These are phyloP conservation scores for Nematolebias whitei DNA, from an alignment of 2,113 vertebrate genomes.

Conservation along the genomic window DNA sequence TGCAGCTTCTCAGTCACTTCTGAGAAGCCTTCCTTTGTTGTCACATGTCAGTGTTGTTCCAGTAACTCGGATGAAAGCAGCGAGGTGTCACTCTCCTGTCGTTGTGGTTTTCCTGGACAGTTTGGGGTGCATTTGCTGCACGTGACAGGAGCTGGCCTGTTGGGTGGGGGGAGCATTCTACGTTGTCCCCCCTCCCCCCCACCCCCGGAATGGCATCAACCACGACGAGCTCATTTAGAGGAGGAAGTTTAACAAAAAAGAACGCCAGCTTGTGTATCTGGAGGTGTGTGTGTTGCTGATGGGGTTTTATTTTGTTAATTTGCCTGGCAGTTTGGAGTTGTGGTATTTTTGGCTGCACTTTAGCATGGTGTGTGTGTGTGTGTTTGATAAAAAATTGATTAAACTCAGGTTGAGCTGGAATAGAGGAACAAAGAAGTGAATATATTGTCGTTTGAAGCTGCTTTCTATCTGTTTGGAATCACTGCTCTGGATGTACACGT, in stretches of 20 bases:
- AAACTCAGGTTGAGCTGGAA: conserved; percentile 33
- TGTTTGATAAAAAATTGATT: conserved; percentile 26
- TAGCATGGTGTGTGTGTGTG: conserved; percentile 56
- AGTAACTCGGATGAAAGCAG: conserved; percentile 40
- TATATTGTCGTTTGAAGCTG: no score
- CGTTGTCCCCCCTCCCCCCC: conserved; percentile 16
- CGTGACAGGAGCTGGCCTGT: conserved; percentile 75
- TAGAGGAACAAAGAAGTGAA: no score
- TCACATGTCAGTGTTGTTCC: conserved; percentile 50
- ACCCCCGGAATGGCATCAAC: conserved; percentile 52
- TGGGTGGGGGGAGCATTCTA: conserved; percentile 46
- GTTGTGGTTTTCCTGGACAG: conserved; percentile 77
- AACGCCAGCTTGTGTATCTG: conserved; percentile 46
- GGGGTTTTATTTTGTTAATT: conserved; percentile 37
- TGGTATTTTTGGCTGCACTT: conserved; percentile 50
- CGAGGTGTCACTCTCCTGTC: conserved; percentile 52
- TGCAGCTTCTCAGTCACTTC: conserved; percentile 40
- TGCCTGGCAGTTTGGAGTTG: conserved; percentile 56
- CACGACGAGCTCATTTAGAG: conserved; percentile 57
- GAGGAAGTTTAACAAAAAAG: conserved; percentile 45
- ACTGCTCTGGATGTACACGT: background rate
- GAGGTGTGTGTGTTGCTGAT: conserved; percentile 56
- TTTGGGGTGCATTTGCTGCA: conserved; percentile 84
- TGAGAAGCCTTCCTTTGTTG: conserved; percentile 54
- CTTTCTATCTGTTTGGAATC: no score